Evolutionary conservation across 2,888 invertebrate species (phyloP).

Genomic region (Eristalis tenax): DNA sequence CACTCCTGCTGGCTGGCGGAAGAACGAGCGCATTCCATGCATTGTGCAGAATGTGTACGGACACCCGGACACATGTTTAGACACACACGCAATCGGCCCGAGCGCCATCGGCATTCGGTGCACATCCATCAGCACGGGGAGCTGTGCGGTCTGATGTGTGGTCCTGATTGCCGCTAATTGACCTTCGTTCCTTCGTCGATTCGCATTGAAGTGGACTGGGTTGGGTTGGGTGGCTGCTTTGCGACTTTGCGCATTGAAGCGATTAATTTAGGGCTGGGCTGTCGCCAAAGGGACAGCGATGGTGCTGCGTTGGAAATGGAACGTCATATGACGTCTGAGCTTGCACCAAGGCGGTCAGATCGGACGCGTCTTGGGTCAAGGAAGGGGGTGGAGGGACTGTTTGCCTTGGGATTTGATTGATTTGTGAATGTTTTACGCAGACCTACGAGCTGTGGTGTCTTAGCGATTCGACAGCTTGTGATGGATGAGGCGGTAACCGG

Average conservation of each 20-base stretch:
- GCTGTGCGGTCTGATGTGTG: background rate
- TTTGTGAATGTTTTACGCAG: no score
- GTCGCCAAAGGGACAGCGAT: background rate
- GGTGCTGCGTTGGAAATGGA: background rate
- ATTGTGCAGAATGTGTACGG: slow-evolving; percentile 4
- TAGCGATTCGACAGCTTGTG: no score
- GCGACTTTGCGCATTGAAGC: slow-evolving; percentile 46
- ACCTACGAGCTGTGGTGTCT: no score
- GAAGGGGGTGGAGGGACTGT: no score
- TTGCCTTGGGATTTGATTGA: no score
- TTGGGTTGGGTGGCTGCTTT: slow-evolving; percentile 4
- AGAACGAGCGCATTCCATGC: slow-evolving; percentile 5
- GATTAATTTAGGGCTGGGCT: slow-evolving; percentile 24
- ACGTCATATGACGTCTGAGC: background rate
- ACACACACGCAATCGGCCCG: slow-evolving; percentile 19
- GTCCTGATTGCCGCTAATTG: slow-evolving; percentile 24
- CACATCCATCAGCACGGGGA: background rate
- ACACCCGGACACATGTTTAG: slow-evolving; percentile 25
- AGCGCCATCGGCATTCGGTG: background rate
- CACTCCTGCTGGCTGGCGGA: slow-evolving; percentile 30
- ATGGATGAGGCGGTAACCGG: no score
- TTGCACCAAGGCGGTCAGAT: background rate
- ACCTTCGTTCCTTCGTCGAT: slow-evolving; percentile 21
- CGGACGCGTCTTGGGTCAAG: background rate
- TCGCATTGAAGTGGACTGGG: slow-evolving; percentile 6